Evolutionary conservation across 2,797 vertebrate species (phyloP), one percentile per base, ranked within the genome.

Genomic region (Picus viridis): DNA sequence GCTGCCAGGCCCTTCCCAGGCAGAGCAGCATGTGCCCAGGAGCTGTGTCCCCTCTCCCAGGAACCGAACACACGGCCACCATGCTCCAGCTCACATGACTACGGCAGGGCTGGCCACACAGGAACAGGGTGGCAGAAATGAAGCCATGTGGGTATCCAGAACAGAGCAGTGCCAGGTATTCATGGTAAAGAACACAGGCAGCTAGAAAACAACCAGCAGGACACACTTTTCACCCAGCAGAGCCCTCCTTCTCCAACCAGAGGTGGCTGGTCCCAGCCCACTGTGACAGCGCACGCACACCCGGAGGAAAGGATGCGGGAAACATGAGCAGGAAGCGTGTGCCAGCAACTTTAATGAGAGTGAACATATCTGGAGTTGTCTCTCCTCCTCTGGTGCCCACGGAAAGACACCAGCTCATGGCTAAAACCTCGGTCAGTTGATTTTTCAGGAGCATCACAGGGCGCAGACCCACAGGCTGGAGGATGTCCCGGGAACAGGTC

Each of bases 41-140:
- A 68, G 43, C 85, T 5, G 2, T 7, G 36, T 26, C 71, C 83
- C 63, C 49, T 51, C 54, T 59, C 27, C 43, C 26, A 4, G 5
- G 30, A 54, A 11, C 4, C 1, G 24, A 34, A 32, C 53, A 22
- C 24, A 0, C 0, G 2, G 67, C 29, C 1, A 0, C 15, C 1
- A 0, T 64, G 6, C 29, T 9, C 32, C 90, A 10, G 18, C 4
- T 39, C 32, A 8, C 47, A 5, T 22, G 9, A 0, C 2, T 23
- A 17, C 1, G 2, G 24, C 34, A 11, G 61, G 32, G 64, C n/a
- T 41, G 27, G 5, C 6, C 2, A 0, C 45, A 4, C 0, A 0
- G 49, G 53, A 20, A 32, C 75, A 57, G 2, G 0, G 22, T 71
- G 65, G 83, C 89, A 88, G 51, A 69, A 85, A 86, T n/a, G 56